phyloP scores from a whole-genome alignment of 2,113 vertebrate genomes.

The Platysternon megacephalum region DNA sequence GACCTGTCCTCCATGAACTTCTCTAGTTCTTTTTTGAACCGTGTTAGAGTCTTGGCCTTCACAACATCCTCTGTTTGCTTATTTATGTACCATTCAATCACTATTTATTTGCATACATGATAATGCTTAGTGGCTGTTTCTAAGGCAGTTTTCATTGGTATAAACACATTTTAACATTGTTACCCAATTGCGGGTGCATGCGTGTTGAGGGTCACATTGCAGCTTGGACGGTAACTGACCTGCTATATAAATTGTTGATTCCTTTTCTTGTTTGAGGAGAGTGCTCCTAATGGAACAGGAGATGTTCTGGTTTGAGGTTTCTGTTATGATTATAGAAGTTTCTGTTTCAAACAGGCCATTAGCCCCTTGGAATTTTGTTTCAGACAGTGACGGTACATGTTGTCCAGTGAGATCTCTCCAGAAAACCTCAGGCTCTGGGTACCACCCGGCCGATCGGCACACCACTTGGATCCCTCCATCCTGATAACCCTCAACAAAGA shows the following conservation, averaged over 20 bases:
- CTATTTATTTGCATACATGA: not conserved
- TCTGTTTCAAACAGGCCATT: slow-evolving; percentile 59
- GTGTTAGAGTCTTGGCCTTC: no score
- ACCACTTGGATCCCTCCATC: slow-evolving; percentile 21
- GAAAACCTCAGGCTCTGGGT: slow-evolving; percentile 56
- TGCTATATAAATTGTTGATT: slow-evolving; percentile 35
- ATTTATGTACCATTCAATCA: not conserved
- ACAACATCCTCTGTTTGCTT: no score
- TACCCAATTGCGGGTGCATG: not conserved
- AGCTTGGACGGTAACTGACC: slow-evolving; percentile 6
- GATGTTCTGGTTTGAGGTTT: not conserved
- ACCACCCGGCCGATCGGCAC: slow-evolving; percentile 64
- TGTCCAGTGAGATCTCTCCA: slow-evolving; percentile 45
- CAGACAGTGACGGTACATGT: not conserved
- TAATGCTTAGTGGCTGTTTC: not conserved
- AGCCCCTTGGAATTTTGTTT: not conserved
- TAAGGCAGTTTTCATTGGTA: not conserved
- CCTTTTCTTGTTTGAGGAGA: slow-evolving; percentile 54
- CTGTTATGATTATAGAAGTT: slow-evolving; percentile 31
- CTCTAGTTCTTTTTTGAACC: no score
- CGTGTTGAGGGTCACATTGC: not conserved
- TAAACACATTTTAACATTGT: not conserved
- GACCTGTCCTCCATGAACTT: no score
- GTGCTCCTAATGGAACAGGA: slow-evolving; percentile 58
- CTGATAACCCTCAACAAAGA: slow-evolving; percentile 40